Evolutionary conservation across 2,888 invertebrate species (phyloP).

Genomic region (Sinotaia quadrata): DNA sequence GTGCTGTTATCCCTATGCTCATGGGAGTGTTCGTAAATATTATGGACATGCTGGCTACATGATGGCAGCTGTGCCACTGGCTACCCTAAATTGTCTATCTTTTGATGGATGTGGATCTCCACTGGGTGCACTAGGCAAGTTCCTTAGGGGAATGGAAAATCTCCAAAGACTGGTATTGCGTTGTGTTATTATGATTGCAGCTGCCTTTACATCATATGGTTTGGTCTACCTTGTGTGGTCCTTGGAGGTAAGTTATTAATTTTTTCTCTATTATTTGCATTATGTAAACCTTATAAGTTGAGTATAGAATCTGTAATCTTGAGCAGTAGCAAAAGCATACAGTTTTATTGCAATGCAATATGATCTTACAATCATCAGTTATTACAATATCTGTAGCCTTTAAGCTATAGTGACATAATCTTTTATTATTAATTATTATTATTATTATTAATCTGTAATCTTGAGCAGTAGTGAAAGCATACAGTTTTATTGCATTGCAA

Average conservation of each 20-base stretch:
- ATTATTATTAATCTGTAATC: too few relatives aligned
- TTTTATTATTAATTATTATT: too few relatives aligned
- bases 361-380: too few relatives aligned
- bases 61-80: slow-evolving; percentile 13
- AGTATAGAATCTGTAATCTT: background rate
- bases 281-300: too few relatives aligned
- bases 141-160: slow-evolving; percentile 6
- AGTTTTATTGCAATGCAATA: too few relatives aligned
- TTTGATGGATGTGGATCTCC: slow-evolving; percentile 20
- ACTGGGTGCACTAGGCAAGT: slow-evolving; percentile 12
- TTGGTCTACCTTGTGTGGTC: slow-evolving; percentile 10
- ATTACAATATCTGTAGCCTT: too few relatives aligned
- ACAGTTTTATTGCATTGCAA: too few relatives aligned
- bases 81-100: background rate
- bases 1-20: slow-evolving; percentile 50
- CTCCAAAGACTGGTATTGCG: background rate
- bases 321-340: too few relatives aligned
- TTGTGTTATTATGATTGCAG: background rate
- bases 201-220: slow-evolving; percentile 9
- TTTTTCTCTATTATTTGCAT: too few relatives aligned
- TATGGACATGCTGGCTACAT: slow-evolving; percentile 12
- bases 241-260: slow-evolving; percentile 6
- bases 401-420: too few relatives aligned
- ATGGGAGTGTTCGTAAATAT: slow-evolving; percentile 42
- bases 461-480: too few relatives aligned